Evolutionary conservation across 1,140 invertebrate species (phyloP), one percentile per base, ranked within the genome.

Genomic region (Aphidius gifuensis): DNA sequence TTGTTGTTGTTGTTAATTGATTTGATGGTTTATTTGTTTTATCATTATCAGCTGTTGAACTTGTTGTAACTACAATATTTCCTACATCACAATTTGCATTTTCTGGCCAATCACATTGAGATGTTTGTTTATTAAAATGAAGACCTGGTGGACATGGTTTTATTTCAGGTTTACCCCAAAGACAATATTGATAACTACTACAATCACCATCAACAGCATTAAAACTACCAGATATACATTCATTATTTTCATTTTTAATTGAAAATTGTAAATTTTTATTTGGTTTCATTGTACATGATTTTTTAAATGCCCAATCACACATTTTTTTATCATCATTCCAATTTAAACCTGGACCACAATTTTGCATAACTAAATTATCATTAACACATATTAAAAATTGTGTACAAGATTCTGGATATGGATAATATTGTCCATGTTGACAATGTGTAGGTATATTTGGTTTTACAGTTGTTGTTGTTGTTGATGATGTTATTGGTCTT

Each of bases 81-180:
- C 67, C 50, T 23, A 77, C 71, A 43, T 81, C 75, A 70, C 92
- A 94, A 9, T 87, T 84, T 0, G 89, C 88, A n/a, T 82, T 83
- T 6, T 74, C 72, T 1, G 91, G 91, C 91, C 91, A 94, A 66
- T 94, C 91, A 68, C 92, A 94, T 53, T 87, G 86, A n/a, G 69
- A 60, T 61, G 76, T 83, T 73, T 87, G 83, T 69, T 84, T 81
- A 74, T 90, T 93, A 84, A 90, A 95, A 67, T 93, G 89, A 11
- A 94, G 78, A 7, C 90, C 90, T 4, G 85, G 83, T 23, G 87
- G 86, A 75, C 92, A 94, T 1, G 85, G 79, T 65, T 87, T 89
- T 43, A 85, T 79, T 71, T 92, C 84, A 16, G 86, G 87, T 67
- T 87, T 85, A 21, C 91, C 90, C 84, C 91, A 92, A 4, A 92